Evolutionary conservation across 2,113 vertebrate genomes (phyloP), one percentile per base, ranked within the genome.

Genomic region (Egretta garzetta): DNA sequence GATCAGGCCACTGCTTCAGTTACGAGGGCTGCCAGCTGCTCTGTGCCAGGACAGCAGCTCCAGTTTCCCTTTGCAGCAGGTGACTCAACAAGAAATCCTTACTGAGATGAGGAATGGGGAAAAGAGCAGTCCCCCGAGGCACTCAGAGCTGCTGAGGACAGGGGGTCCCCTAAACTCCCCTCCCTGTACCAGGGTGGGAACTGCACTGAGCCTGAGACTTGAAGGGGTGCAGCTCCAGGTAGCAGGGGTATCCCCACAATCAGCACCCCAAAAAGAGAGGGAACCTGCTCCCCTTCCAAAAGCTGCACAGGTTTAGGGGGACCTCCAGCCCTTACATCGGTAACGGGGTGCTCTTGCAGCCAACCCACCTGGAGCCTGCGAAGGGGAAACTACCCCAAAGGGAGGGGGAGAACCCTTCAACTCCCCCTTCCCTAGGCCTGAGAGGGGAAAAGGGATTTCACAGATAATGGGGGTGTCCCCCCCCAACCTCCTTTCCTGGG

Each of bases 381-480:
- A 75, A 37, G 2, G 14, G 8, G 8, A 70, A 60, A 5, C 0
- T 3, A 58, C 14, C 20, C 16, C 11, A 47, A 5, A 28, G 1
- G 20, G 8, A 5, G 5, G 2, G 2, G 15, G 7, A 67, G 2
- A 83, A 60, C 18, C 9, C 81, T 23, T 45, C 21, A 89, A 14
- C 1, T 0, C 4, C 5, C 28, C 10, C 0, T 53, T 45, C 8
- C 12, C 30, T 19, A 4, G 4, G 5, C 8, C 12, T 41, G 4
- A 17, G 2, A 64, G 1, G 2, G 4, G 14, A n/a, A 59, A 80
- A 52, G 5, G 10, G 6, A 64, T 20, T 7, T 35, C 67, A 2
- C 4, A 70, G 4, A 35, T 14, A 73, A 60, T 0, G 2, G 47
- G 3, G 0, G 2, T 0, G 41, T 15, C 7, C 5, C 12, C 12